Conservation (phyloP, 2,797 vertebrate genomes). For the Neosilurus hyrtlii region DNA sequence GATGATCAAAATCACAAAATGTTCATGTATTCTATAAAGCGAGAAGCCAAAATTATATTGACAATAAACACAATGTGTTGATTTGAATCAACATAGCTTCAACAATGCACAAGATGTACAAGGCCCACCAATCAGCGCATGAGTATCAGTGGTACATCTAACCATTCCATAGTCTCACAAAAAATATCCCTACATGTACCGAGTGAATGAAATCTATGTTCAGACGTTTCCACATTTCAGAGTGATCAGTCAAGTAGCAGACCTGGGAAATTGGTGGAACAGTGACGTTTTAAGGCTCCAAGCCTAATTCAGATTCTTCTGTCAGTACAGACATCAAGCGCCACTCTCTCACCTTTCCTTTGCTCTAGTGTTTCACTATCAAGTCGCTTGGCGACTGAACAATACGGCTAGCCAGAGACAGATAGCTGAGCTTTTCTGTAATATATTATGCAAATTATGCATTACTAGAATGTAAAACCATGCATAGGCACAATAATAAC, state of each 20-base stretch:
- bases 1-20: background rate
- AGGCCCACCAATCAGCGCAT: too few relatives aligned
- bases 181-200: background rate
- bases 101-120: background rate
- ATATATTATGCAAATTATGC: slow-evolving; percentile 2
- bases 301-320: slow-evolving; percentile 51
- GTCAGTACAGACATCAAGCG: slow-evolving; percentile 65
- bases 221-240: slow-evolving; percentile 14
- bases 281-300: slow-evolving; percentile 42
- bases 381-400: slow-evolving; percentile 46
- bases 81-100: background rate
- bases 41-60: background rate
- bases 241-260: background rate
- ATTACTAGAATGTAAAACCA: background rate
- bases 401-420: slow-evolving; percentile 35
- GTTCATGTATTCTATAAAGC: background rate
- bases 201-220: slow-evolving; percentile 13
- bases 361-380: slow-evolving; percentile 43
- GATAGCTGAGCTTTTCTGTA: slow-evolving; percentile 51
- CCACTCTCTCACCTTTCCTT: slow-evolving; percentile 61
- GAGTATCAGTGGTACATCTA: background rate
- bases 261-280: background rate
- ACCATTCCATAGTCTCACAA: background rate
- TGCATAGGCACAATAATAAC: background rate
- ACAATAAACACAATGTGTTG: background rate